Evolutionary conservation across 2,113 vertebrate species (phyloP), one percentile per base, ranked within the genome.

Genomic region (Lampris incognitus): DNA sequence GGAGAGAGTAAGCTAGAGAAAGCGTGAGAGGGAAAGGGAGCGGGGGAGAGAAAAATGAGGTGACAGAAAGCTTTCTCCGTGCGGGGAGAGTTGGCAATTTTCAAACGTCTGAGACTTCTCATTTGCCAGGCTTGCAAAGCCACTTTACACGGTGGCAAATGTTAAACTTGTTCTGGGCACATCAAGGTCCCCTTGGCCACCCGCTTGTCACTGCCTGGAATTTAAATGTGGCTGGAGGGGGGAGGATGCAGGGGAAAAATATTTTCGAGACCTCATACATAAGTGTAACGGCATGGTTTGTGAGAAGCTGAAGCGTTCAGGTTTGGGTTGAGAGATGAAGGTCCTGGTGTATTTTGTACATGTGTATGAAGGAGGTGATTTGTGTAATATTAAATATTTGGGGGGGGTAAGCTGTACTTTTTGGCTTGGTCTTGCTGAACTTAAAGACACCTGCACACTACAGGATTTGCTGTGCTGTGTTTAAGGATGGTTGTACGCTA

Each of bases 121-220:
- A 90, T 91, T 91, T 90, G 80, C 69, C 0, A 8, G 57, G 65
- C 60, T 36, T 58, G 79, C 78, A 79, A 85, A 85, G 72, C 76
- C 83, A 89, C 89, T 89, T 90, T 88, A 80, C 69, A 75, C 3
- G 54, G 68, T 71, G 76, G 85, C 81, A 88, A 86, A 90, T 88
- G 83, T 87, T 90, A 83, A 92, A 89, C 82, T 85, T 87, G 86
- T 88, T 89, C 84, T 78, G 87, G 73, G 74, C 80, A 76, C 85
- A 90, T 82, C 89, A 87, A 90, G 87, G 87, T 92, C 86, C 73
- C 84, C 86, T 85, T 78, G 90, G 85, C 72, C 4, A 41, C 52
- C 11, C 8, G 73, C 78, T 79, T 69, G 77, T 76, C 73, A 81
- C 82, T 24, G 4, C 50, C 72, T 74, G 50, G 88, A 88, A 89